phyloP scores from a whole-genome alignment of 2,113 vertebrate species.

The Corythaixoides concolor region DNA sequence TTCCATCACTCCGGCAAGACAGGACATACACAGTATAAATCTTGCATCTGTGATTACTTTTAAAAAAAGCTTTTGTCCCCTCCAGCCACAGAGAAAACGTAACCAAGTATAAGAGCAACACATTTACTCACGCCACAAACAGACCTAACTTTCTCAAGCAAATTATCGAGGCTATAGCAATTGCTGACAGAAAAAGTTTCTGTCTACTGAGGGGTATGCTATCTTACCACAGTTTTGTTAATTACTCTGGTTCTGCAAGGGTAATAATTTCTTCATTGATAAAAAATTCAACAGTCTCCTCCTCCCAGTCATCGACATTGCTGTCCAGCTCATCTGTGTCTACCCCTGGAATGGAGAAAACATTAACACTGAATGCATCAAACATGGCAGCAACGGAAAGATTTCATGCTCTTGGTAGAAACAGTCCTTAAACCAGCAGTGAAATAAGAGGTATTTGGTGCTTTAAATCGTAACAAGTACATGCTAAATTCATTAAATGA shows the following conservation, averaged over 20 bases:
- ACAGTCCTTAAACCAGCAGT: background rate
- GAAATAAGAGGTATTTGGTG: background rate
- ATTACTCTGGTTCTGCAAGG: constrained; percentile 89
- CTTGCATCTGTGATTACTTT: background rate
- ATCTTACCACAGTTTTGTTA: constrained; percentile 69
- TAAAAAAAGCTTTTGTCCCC: background rate
- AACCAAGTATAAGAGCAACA: background rate
- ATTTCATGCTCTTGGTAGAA: background rate
- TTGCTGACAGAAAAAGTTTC: background rate
- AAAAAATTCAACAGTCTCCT: constrained; percentile 99
- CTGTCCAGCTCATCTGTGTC: constrained; percentile 96
- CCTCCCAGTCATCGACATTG: constrained; percentile 98
- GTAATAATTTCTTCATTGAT: constrained; percentile 99
- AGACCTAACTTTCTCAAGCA: background rate
- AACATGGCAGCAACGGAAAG: background rate
- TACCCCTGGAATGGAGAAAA: constrained; percentile 76
- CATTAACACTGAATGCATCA: background rate
- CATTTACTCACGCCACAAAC: background rate
- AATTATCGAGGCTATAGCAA: background rate
- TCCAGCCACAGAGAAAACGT: background rate
- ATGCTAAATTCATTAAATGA: background rate
- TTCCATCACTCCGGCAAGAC: background rate
- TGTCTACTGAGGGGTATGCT: background rate
- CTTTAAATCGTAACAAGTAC: background rate
- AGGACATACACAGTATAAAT: background rate